A percentile compares a stretch with the other conserved stretches of the same genome.
Evolutionary conservation across 1,140 invertebrate species (phyloP).

Genomic region (Cotesia glomerata): DNA sequence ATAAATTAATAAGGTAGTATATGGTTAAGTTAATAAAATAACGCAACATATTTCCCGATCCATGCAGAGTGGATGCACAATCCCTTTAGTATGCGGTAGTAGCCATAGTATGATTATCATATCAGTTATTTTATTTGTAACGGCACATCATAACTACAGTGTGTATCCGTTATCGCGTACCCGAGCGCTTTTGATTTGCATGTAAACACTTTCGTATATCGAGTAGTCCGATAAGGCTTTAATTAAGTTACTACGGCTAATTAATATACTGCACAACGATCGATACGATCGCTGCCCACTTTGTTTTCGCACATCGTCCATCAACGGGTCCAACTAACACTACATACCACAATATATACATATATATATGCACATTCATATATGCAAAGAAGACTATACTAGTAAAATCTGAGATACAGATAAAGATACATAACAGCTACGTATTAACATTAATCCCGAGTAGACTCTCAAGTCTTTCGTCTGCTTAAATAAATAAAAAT

Average conservation of each 20-base stretch:
- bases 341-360: too few relatives aligned
- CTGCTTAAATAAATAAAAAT: too few relatives aligned
- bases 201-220: slow-evolving; percentile 45
- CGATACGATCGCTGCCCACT: slow-evolving; percentile 36
- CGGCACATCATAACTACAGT: slow-evolving; percentile 25
- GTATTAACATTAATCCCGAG: too few relatives aligned
- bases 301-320: slow-evolving; percentile 36
- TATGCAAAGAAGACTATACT: neutral
- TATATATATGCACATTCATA: neutral
- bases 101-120: slow-evolving; percentile 24
- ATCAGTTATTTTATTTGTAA: slow-evolving; percentile 28
- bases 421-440: neutral
- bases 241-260: slow-evolving; percentile 52
- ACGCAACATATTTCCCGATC: neutral
- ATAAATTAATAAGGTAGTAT: too few relatives aligned
- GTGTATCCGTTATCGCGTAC: slow-evolving; percentile 28
- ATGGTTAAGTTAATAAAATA: neutral
- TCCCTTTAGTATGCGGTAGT: neutral
- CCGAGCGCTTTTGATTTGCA: slow-evolving; percentile 44
- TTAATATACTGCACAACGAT: slow-evolving; percentile 42
- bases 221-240: slow-evolving; percentile 39
- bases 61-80: neutral
- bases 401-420: neutral
- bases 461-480: too few relatives aligned
- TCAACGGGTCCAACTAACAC: neutral